Evolutionary conservation across 2,797 vertebrate species (phyloP).

Genomic region (Ceryle rudis): DNA sequence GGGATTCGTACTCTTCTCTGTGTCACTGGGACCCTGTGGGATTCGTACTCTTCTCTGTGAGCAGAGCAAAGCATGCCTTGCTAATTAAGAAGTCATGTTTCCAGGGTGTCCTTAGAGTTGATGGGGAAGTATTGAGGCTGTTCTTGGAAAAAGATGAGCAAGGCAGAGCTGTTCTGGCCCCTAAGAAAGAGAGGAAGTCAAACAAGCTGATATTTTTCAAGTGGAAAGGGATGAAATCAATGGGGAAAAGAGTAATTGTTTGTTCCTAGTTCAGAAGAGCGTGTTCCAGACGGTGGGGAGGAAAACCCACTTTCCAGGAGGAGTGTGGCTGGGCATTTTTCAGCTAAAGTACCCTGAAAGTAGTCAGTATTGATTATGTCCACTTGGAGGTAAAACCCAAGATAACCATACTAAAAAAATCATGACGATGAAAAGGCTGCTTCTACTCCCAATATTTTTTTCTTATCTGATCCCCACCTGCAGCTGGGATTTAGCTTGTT

Average conservation of each 20-base stretch:
- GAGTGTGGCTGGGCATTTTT: neutral
- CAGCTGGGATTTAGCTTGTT: conserved; percentile 19
- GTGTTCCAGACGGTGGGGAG: neutral
- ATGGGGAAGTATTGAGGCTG: neutral
- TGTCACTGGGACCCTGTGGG: neutral
- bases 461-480: conserved; percentile 35
- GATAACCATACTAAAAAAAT: neutral
- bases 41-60: neutral
- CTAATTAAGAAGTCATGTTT: neutral
- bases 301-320: neutral
- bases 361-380: neutral
- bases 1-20: neutral
- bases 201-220: conserved; percentile 15
- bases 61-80: neutral
- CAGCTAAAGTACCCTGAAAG: neutral
- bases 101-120: neutral
- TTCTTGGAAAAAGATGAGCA: neutral
- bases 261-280: conserved; percentile 10
- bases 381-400: neutral
- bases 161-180: conserved; percentile 13
- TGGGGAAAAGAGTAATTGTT: conserved; percentile 7
- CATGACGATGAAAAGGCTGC: neutral
- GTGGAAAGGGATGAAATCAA: neutral
- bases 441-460: neutral
- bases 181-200: neutral